Base-by-base conservation (phyloP, 1,140 invertebrate species). In the Neodiprion virginianus region DNA sequence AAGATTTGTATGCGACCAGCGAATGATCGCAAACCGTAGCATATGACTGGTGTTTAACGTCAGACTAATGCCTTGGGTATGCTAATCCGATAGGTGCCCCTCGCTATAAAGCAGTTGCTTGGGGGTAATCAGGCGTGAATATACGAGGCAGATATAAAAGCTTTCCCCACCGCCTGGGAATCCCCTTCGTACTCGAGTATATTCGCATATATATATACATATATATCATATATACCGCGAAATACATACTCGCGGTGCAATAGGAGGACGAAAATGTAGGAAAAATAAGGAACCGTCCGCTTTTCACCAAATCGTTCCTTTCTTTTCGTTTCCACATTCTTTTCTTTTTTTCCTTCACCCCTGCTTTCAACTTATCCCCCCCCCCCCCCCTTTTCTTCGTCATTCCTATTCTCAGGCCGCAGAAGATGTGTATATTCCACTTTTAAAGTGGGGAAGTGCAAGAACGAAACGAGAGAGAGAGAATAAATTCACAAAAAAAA, bases 81-180 rank as follows among this genome's bases (percentile, higher is more conserved):
- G 11, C n/a, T 12, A 61, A 12, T 61, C 11, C n/a, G 53, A 61
- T 61, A 7, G 28, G 28, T 40, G 28, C 53, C 53, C 5, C 10
- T 11, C 11, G 53, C 5, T 9, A 61, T 61, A 61, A 61, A 11
- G 11, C 53, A 61, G n/a, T 61, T 61, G 28, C 28, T 40, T 40
- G 11, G 53, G 53, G 53, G 11, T 61, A 61, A 61, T 61, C 53
- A 61, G 53, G n/a, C 53, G 53, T 61, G 53, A 61, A 61, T 61
- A 61, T 61, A 17, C 28, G 28, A 40, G 53, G n/a, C 53, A 17
- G 53, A 61, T 61, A 61, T 14, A 12, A 17, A 12, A 14, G 11
- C 8, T 61, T 61, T 61, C 28, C 17, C 61, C 61, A 65, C 61
- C 12, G 12, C 7, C 17, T 1, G 0, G 17, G 17, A 14, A 65